Base-by-base conservation (phyloP, 2,888 invertebrate species). In the Cosmia trapezina region DNA sequence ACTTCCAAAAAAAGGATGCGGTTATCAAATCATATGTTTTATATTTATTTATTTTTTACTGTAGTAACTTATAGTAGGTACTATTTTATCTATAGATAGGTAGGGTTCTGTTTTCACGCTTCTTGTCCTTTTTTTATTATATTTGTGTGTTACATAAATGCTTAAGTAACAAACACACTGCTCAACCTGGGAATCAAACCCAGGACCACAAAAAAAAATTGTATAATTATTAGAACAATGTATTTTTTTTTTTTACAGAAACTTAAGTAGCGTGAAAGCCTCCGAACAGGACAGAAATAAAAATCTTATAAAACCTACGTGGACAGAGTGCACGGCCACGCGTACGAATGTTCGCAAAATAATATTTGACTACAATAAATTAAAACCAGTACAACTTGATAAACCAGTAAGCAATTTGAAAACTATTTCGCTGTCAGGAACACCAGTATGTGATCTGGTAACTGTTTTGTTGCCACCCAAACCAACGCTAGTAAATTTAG, bases 361-460 rank as follows among this genome's bases (percentile, higher is more conserved):
- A n/a, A 28, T 28, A 28, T 28, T 3, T 3, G 1, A 28, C 28
- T 37, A 37, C 37, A 37, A 28, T 33, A 22, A 14, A 19, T 9
- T 57, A 14, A 7, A 7, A 43, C 51, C 33, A 14, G 45, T 71
- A 6, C 2, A 41, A 47, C 19, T 68, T n/a, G 43, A 41, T 68
- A 47, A 76, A 54, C 78, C 78, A 49, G 17, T n/a, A 12, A 53
- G 41, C 0, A 60, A 54, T 61, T 77, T 77, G 53, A 74, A 69
- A 54, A 60, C 47, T 0, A 33, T 77, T 54, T 14, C 22, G 0
- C 47, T 59, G 22, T n/a, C 28, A 59, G 17, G 11, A 0, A 4
- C 47, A 54, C 14, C 47, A 22, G 33, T 22, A 37, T n/a, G 1
- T 45, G 43, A 57, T 22, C 22, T 28, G 7, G n/a, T 5, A 41